Evolutionary conservation across 92 coral and sea anemone species (phyloP).

Genomic region (Zoanthus sociatus): DNA sequence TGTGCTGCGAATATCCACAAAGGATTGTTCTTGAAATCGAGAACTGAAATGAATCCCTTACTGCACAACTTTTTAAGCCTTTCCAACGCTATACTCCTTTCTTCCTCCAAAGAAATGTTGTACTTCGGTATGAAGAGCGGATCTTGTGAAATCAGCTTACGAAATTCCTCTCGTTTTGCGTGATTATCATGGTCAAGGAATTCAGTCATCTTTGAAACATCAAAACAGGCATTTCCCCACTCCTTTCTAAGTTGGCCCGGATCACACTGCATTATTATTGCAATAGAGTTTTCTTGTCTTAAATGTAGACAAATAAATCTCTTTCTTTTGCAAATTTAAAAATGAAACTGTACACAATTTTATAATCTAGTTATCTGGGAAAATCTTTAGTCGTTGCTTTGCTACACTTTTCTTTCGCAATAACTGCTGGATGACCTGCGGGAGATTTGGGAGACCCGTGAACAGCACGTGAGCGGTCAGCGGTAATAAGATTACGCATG

Average conservation of each 20-base stretch:
- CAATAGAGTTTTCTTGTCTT: neutral
- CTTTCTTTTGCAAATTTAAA: neutral
- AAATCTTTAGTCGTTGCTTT: neutral
- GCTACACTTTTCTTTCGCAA: no score
- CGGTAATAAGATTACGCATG: neutral
- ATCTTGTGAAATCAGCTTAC: constrained; percentile 73
- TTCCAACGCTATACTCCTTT: constrained; percentile 73
- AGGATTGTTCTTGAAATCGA: constrained; percentile 80
- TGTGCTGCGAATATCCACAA: constrained; percentile 83
- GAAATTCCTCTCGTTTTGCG: constrained; percentile 74
- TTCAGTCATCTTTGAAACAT: constrained; percentile 61
- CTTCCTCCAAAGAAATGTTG: constrained; percentile 86
- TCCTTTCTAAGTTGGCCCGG: constrained; percentile 68
- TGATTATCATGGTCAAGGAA: constrained; percentile 83
- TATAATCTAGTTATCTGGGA: neutral
- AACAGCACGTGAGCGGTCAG: neutral
- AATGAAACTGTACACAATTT: neutral
- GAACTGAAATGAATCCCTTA: constrained; percentile 77
- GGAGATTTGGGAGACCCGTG: neutral
- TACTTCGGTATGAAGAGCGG: constrained; percentile 75
- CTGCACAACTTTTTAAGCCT: constrained; percentile 76
- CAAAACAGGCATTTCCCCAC: constrained; percentile 76
- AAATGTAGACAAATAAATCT: neutral
- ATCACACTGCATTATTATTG: constrained; percentile 38
- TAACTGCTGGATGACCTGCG: neutral